These are phyloP conservation scores for Gnatocerus cornutus DNA, from an alignment of 2,888 invertebrate genomes.

Conservation along the genomic window DNA sequence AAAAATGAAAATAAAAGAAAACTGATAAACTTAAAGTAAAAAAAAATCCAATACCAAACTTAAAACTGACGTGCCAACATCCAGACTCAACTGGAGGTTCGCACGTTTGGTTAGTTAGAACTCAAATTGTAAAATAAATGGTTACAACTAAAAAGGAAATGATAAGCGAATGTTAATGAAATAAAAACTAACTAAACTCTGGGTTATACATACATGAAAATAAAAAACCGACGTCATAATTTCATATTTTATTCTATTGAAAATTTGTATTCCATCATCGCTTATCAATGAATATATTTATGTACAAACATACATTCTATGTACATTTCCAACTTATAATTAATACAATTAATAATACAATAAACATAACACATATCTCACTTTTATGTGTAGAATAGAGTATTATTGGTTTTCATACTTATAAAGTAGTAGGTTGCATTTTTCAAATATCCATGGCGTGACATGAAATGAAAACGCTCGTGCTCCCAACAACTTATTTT, in stretches of 20 bases:
- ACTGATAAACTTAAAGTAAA: constrained; percentile 53
- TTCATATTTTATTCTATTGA: constrained; percentile 70
- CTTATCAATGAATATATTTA: constrained; percentile 71
- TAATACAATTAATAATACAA: constrained; percentile 63
- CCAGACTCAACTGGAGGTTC: not conserved
- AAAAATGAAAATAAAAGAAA: constrained; percentile 53
- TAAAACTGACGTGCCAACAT: not conserved
- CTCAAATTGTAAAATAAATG: constrained; percentile 46
- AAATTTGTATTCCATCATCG: constrained; percentile 70
- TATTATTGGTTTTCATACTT: constrained; percentile 56
- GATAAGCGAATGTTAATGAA: constrained; percentile 41
- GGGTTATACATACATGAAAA: constrained; percentile 47
- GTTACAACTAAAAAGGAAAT: constrained; percentile 29
- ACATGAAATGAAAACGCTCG: constrained; percentile 55
- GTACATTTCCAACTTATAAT: constrained; percentile 68
- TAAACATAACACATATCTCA: constrained; percentile 61
- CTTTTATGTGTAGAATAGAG: constrained; percentile 60
- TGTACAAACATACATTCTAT: constrained; percentile 73
- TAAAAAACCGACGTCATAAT: constrained; percentile 55
- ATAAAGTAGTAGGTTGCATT: constrained; percentile 48
- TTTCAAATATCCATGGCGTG: constrained; percentile 55
- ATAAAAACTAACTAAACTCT: constrained; percentile 45
- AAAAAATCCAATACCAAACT: constrained; percentile 17
- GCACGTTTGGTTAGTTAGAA: constrained; percentile 23
- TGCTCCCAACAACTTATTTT: constrained; percentile 52